Percentiles rank a stretch among this genome's conserved stretches.
phyloP scores from a whole-genome alignment of 2,797 vertebrate genomes.

The Falco biarmicus region DNA sequence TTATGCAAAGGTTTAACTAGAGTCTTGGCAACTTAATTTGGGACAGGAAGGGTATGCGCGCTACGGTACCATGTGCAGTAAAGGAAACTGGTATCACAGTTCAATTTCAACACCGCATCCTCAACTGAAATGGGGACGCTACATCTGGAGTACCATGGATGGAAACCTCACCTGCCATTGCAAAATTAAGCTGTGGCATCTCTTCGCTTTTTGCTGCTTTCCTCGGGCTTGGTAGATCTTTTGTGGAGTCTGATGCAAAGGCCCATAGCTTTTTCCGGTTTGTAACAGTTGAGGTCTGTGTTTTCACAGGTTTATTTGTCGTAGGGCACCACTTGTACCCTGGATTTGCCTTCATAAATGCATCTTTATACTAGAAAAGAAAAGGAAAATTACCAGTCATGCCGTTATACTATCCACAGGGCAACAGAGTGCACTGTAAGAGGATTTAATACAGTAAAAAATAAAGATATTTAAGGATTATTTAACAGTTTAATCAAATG shows the following conservation, averaged over 20 bases:
- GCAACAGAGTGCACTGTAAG: background rate
- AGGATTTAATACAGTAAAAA: constrained; percentile 11
- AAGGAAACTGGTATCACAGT: background rate
- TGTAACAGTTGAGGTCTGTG: constrained; percentile 83
- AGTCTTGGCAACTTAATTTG: background rate
- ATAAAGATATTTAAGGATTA: too few relatives aligned
- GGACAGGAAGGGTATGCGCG: background rate
- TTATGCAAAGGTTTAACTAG: background rate
- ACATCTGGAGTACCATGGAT: background rate
- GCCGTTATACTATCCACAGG: background rate
- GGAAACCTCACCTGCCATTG: constrained; percentile 90
- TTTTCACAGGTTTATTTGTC: constrained; percentile 96
- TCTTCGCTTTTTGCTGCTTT: constrained; percentile 89
- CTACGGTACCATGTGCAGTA: background rate
- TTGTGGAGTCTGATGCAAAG: constrained; percentile 87
- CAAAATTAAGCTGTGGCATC: constrained; percentile 95
- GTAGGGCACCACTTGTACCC: constrained; percentile 99
- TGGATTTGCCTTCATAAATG: constrained; percentile 98
- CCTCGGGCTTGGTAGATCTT: constrained; percentile 89
- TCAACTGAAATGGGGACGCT: background rate
- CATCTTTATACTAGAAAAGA: constrained; percentile 93
- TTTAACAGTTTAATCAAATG: constrained; percentile 15
- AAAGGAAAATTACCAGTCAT: constrained; percentile 4
- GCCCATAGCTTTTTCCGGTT: constrained; percentile 94
- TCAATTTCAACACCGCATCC: background rate